These are phyloP conservation scores for Helicoverpa zea DNA, from an alignment of 1,140 invertebrate genomes.

Conservation along the genomic window DNA sequence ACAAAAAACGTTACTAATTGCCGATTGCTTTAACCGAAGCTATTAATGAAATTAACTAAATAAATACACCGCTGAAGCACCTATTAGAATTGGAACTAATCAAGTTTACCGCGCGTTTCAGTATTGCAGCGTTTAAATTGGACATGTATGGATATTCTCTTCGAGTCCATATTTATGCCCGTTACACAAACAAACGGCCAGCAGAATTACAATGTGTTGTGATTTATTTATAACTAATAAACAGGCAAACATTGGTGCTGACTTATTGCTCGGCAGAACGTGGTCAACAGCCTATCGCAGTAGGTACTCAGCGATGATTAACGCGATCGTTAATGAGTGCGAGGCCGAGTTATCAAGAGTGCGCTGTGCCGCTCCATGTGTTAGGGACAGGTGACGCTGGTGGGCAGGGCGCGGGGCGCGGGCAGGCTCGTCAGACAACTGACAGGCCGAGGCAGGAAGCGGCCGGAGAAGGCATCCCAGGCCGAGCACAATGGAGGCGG, in stretches of 20 bases:
- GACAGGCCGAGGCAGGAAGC: constrained; percentile 76
- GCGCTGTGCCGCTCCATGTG: constrained; percentile 53
- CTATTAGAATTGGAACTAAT: constrained; percentile 10
- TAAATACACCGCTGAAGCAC: constrained; percentile 9
- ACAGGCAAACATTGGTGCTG: not conserved
- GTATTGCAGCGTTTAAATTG: not conserved
- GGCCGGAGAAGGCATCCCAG: constrained; percentile 81
- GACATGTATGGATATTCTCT: constrained; percentile 18
- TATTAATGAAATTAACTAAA: constrained; percentile 39
- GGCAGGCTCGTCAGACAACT: constrained; percentile 65
- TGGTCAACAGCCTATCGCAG: constrained; percentile 25
- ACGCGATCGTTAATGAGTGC: constrained; percentile 17
- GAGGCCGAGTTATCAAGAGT: constrained; percentile 39
- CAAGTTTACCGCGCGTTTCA: not conserved
- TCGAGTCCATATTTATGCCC: constrained; percentile 2
- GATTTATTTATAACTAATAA: constrained; percentile 38
- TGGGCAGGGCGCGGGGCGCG: constrained; percentile 63
- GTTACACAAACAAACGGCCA: constrained; percentile 17
- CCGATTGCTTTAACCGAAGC: constrained; percentile 15
- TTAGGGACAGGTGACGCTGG: constrained; percentile 75
- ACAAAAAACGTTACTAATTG: constrained; percentile 37
- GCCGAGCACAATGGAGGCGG: constrained; percentile 81
- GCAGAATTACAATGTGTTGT: constrained; percentile 24
- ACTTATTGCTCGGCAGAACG: not conserved
- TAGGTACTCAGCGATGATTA: constrained; percentile 17